Percentiles rank a stretch among this genome's conserved stretches.
Conservation (phyloP, 2,888 invertebrate species). For the Polydrusus cervinus region DNA sequence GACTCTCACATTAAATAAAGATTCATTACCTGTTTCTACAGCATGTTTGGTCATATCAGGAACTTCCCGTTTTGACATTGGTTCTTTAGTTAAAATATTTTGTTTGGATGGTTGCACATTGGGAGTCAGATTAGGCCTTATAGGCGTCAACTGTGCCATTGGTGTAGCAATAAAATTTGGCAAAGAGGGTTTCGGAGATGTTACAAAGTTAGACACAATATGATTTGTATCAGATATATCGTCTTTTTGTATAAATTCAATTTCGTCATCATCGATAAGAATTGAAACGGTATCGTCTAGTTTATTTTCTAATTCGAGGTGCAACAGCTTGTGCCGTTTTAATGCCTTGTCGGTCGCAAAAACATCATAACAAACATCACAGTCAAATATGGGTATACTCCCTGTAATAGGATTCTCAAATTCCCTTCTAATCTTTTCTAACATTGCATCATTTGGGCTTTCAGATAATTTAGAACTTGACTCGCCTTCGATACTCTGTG, state of each 20-base stretch:
- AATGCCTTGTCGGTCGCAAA: constrained; percentile 59
- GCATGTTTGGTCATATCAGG: neutral
- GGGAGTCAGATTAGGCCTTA: neutral
- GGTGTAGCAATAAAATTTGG: constrained; percentile 1
- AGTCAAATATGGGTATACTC: constrained; percentile 44
- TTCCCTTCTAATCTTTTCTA: neutral
- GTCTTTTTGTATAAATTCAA: constrained; percentile 44
- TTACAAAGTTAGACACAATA: constrained; percentile 39
- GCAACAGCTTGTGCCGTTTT: constrained; percentile 57
- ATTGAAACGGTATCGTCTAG: neutral
- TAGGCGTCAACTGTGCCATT: constrained; percentile 26
- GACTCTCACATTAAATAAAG: neutral
- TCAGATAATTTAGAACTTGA: neutral
- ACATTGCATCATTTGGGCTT: neutral
- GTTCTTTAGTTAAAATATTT: neutral
- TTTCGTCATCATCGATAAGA: constrained; percentile 49
- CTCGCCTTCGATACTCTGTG: too few relatives aligned
- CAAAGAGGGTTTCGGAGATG: constrained; percentile 40
- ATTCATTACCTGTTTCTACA: neutral
- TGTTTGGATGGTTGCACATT: neutral
- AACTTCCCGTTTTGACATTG: neutral
- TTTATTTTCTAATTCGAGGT: constrained; percentile 53
- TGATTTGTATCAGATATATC: constrained; percentile 42
- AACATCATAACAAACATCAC: constrained; percentile 60
- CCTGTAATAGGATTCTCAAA: constrained; percentile 19